Evolutionary conservation across 1,140 invertebrate genomes (phyloP), one percentile per base, ranked within the genome.

Genomic region (Hetaerina americana): DNA sequence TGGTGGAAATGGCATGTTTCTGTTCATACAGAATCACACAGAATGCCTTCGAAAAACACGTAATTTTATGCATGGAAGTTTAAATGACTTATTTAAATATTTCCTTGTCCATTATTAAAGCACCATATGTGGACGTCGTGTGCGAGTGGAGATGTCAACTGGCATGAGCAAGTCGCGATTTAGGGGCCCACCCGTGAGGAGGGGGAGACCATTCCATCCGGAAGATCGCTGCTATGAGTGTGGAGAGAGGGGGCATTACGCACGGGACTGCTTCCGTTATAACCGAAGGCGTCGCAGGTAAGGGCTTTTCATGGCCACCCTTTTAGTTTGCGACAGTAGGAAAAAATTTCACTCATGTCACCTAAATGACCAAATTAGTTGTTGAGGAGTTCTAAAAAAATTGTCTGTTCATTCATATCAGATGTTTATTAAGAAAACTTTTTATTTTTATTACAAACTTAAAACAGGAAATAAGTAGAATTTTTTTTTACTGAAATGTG

Each of bases 131-230:
- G 95, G 95, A 1, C 85, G 91, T 70, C 82, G 94, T 57, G 93
- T 94, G n/a, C 86, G 95, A 69, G 95, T 97, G 0, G 95, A 98
- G 81, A 85, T 93, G 79, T 96, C 94, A 0, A 95, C 92, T 79
- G 94, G 94, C 5, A 92, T 89, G 82, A 74, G 81, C 89, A 0
- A 82, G 85, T n/a, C 66, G 66, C 26, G 73, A 28, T 80, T 77
- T 25, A 72, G 81, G 26, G 79, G 80, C 6, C 85, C 85, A 26
- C 80, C 82, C 5, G 80, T 79, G 1, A 80, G 85, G 26, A 79
- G 86, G 68, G 84, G 86, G 25, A 82, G 88, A 72, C 82, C 88
- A 3, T 93, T 92, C 77, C 87, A 92, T 77, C 90, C 91, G 0
- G 90, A 93, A 77, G 84, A 85, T 72, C 87, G 90, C 70, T 96